A percentile compares a stretch with the other conserved stretches of the same genome.
These are phyloP conservation scores for Taxidea taxus DNA, from an alignment of 2,113 vertebrate species.

Conservation along the genomic window DNA sequence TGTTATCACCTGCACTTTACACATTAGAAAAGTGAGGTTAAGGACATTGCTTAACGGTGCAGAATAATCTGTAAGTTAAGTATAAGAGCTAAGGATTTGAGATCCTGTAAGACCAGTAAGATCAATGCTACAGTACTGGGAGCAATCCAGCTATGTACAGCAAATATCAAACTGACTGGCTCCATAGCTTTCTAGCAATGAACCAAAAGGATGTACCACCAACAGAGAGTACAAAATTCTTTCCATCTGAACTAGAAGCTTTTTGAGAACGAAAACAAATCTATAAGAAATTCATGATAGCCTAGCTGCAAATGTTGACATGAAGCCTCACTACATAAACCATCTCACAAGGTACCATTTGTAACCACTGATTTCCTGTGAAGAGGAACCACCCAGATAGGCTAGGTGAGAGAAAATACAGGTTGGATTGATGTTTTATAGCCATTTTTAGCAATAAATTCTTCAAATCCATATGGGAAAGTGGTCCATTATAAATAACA, in stretches of 20 bases:
- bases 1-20: background rate
- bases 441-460: background rate
- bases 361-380: background rate
- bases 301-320: background rate
- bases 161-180: background rate
- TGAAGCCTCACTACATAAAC: background rate
- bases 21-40: background rate
- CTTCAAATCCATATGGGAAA: background rate
- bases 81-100: background rate
- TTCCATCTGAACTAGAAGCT: background rate
- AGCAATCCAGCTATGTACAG: background rate
- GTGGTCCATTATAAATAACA: background rate
- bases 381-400: background rate
- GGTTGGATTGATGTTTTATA: background rate
- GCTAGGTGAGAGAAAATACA: background rate
- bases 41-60: background rate
- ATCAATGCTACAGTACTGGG: background rate
- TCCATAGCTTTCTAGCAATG: background rate
- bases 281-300: background rate
- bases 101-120: background rate
- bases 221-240: background rate
- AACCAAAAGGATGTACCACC: background rate
- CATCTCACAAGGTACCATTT: background rate
- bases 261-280: background rate
- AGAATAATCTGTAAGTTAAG: background rate